A percentile compares a stretch with the other conserved stretches of the same genome.
Evolutionary conservation across 2,797 vertebrate species (phyloP).

Genomic region (Chaetophractus vellerosus): DNA sequence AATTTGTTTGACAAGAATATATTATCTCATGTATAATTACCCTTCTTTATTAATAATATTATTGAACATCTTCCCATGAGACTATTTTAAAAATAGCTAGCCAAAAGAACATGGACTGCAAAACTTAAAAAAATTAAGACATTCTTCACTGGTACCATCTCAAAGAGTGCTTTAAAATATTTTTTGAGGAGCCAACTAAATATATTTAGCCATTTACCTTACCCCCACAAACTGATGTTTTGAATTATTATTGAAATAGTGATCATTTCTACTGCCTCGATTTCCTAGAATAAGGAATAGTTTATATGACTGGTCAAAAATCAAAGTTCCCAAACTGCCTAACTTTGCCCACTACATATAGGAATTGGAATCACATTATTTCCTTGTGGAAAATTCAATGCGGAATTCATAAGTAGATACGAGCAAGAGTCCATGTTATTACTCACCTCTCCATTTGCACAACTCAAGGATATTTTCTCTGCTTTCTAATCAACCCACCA

Average conservation of each 20-base stretch:
- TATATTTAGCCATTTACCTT: background rate
- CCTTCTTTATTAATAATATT: constrained; percentile 11
- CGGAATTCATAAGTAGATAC: background rate
- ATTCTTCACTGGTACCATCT: background rate
- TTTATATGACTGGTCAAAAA: constrained; percentile 1
- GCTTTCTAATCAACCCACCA: background rate
- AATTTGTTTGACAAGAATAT: constrained; percentile 11
- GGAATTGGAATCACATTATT: background rate
- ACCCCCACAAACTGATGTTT: background rate
- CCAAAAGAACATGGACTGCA: background rate
- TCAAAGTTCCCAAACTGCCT: background rate
- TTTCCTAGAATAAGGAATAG: background rate
- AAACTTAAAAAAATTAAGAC: constrained; percentile 27
- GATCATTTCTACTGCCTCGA: background rate
- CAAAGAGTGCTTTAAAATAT: constrained; percentile 34
- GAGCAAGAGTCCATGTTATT: background rate
- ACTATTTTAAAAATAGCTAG: constrained; percentile 24
- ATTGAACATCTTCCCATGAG: background rate
- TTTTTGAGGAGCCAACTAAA: constrained; percentile 16
- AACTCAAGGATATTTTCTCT: background rate
- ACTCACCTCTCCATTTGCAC: background rate
- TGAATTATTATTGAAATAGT: constrained; percentile 21
- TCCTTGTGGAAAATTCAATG: background rate
- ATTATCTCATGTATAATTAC: constrained; percentile 9
- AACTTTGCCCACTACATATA: background rate